Conservation (phyloP, 2,113 vertebrate genomes). For the Alethe castanea region DNA sequence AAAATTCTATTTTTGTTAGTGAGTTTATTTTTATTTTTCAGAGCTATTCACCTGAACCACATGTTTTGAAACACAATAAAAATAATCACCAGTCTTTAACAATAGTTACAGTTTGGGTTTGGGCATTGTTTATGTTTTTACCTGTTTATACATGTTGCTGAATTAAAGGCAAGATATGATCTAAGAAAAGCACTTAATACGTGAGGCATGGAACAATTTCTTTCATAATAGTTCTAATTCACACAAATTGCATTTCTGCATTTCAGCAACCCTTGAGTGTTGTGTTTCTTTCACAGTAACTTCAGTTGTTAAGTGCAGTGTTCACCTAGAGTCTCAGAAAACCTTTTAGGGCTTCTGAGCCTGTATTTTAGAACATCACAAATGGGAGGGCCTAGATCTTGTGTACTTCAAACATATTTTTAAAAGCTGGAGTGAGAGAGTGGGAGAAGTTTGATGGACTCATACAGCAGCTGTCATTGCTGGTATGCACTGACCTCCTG, state of each 20-base stretch:
- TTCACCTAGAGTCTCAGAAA: neutral
- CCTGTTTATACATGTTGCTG: neutral
- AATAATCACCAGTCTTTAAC: neutral
- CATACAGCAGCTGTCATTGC: neutral
- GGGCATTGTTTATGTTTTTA: neutral
- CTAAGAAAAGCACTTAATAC: neutral
- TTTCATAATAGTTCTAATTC: neutral
- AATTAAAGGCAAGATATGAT: constrained; percentile 18
- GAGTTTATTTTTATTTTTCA: neutral
- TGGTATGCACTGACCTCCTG: neutral
- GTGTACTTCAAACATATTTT: neutral
- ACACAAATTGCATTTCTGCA: neutral
- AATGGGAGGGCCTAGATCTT: neutral
- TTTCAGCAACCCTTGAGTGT: neutral
- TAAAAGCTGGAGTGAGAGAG: neutral
- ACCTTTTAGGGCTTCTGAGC: neutral
- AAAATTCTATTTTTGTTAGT: neutral
- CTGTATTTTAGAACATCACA: fast-evolving
- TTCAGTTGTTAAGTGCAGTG: neutral
- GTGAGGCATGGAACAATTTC: neutral
- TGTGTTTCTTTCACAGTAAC: neutral
- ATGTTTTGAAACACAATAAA: neutral
- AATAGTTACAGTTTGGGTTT: neutral
- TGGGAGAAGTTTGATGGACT: neutral
- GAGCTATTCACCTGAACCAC: neutral